A percentile compares a stretch with the other conserved stretches of the same genome.
These are phyloP conservation scores for Procambarus clarkii DNA, from an alignment of 1,140 invertebrate genomes.

Conservation along the genomic window DNA sequence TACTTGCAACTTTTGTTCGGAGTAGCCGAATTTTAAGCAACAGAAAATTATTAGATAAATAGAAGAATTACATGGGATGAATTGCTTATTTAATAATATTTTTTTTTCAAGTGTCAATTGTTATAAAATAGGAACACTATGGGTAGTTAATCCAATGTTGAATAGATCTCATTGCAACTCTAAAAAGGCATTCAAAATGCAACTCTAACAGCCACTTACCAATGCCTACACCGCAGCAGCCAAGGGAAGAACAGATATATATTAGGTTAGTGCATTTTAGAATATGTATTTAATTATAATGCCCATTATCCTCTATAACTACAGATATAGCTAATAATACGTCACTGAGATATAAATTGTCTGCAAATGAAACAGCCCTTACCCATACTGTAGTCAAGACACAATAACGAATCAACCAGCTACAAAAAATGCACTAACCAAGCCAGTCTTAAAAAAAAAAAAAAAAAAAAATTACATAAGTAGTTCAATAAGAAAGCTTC, in stretches of 20 bases:
- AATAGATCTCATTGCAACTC: background rate
- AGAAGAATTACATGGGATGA: too few species aligned
- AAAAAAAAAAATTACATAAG: background rate
- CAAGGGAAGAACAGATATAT: constrained; percentile 53
- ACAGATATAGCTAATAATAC: constrained; percentile 9
- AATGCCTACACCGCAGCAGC: constrained; percentile 64
- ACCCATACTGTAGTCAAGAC: background rate
- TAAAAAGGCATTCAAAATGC: constrained; percentile 28
- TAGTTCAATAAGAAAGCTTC: background rate
- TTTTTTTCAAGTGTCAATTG: too few species aligned
- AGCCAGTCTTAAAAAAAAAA: too few species aligned
- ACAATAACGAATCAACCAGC: background rate
- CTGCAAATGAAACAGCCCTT: background rate
- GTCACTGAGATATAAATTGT: constrained; percentile 41
- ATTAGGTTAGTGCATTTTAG: constrained; percentile 56
- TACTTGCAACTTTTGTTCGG: too few species aligned
- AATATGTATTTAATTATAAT: constrained; percentile 48
- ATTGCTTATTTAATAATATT: too few species aligned
- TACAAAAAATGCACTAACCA: background rate
- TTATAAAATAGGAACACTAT: background rate
- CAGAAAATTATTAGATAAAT: too few species aligned
- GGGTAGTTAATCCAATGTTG: constrained; percentile 9
- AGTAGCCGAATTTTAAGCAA: too few species aligned
- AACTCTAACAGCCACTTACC: constrained; percentile 60
- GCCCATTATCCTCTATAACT: constrained; percentile 29